Conservation (phyloP, 2,113 vertebrate genomes). For the Crotalus helleri region DNA sequence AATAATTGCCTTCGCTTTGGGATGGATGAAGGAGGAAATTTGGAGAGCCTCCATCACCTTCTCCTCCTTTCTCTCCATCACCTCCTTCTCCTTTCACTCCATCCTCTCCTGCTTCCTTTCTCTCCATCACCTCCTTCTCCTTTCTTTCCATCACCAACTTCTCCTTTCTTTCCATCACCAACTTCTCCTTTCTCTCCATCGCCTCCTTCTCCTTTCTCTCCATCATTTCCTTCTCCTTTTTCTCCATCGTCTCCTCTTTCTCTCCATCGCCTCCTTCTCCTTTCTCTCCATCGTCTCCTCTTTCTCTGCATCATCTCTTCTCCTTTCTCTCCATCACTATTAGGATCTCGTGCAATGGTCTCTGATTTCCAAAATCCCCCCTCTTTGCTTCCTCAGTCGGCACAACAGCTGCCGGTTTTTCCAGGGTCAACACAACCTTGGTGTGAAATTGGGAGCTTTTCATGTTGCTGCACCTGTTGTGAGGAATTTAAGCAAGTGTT, state of each 20-base stretch:
- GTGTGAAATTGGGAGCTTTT: not conserved
- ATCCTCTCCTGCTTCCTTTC: no score
- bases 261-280: no score
- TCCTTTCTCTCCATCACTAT: no score
- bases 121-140: no score
- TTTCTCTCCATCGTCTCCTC: no score
- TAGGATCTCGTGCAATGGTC: not conserved
- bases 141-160: no score
- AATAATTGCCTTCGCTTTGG: not conserved
- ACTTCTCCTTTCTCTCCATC: not conserved
- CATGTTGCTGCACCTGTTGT: not conserved
- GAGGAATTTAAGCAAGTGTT: slow-evolving; percentile 8
- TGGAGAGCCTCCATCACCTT: not conserved
- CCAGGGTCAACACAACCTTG: not conserved
- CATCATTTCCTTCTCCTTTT: no score
- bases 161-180: no score
- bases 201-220: not conserved
- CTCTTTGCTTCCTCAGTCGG: not conserved
- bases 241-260: no score
- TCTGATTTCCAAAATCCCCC: not conserved
- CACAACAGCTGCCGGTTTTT: slow-evolving; percentile 4
- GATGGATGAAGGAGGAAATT: not conserved
- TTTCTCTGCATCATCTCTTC: no score
- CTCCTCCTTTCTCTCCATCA: no score
- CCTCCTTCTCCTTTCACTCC: no score